A percentile compares a stretch with the other conserved stretches of the same genome.
Conservation (phyloP, 2,113 vertebrate species). For the Anoplopoma fimbria region DNA sequence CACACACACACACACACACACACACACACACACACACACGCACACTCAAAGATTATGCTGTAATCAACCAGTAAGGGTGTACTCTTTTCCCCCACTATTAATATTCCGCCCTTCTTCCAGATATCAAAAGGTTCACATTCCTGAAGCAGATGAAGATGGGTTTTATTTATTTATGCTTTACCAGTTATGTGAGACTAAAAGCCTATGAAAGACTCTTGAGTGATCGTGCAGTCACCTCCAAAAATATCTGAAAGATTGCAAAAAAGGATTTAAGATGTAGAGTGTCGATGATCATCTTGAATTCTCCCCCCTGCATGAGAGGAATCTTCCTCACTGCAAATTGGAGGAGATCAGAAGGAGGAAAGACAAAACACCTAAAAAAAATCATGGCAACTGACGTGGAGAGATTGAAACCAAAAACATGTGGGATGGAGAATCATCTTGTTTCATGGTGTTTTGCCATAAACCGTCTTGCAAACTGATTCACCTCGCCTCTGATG, state of each 20-base stretch:
- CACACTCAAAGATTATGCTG: slow-evolving; percentile 25
- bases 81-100: slow-evolving; percentile 53
- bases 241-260: slow-evolving; percentile 5
- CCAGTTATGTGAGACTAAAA: neutral
- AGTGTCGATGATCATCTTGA: slow-evolving; percentile 32
- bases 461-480: slow-evolving; percentile 54
- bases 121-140: slow-evolving; percentile 57
- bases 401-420: slow-evolving; percentile 29
- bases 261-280: slow-evolving; percentile 1
- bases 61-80: slow-evolving; percentile 51
- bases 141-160: slow-evolving; percentile 41
- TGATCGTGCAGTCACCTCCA: neutral
- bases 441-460: slow-evolving; percentile 60
- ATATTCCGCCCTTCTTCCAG: slow-evolving; percentile 46
- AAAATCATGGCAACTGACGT: slow-evolving; percentile 23
- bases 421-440: slow-evolving; percentile 58
- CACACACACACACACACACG: slow-evolving; percentile 27
- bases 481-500: slow-evolving; percentile 52
- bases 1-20: slow-evolving; percentile 8
- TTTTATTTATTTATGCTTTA: slow-evolving; percentile 53
- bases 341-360: slow-evolving; percentile 19
- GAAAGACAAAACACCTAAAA: neutral
- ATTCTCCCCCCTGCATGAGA: neutral
- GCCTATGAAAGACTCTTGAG: too few species aligned
- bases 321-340: slow-evolving; percentile 38